Evolutionary conservation across 53 echinoderm and acorn worm species (phyloP).

Genomic region (Astropecten irregularis): DNA sequence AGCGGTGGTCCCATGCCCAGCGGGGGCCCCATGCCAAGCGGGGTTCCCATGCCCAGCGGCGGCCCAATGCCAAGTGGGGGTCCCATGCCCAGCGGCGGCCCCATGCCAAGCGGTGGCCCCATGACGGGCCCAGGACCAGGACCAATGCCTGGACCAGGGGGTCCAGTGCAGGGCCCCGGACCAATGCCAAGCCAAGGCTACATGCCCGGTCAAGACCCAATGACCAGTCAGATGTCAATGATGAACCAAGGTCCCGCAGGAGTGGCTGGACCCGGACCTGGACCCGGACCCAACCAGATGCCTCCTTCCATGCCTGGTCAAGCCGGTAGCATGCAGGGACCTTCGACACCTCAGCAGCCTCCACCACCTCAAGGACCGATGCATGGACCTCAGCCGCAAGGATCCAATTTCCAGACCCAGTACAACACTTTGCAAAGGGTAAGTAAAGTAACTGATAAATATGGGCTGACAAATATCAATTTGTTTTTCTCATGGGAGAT

Average conservation of each 20-base stretch:
- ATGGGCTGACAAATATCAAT: neutral
- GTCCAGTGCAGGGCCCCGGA: slow-evolving; percentile 59
- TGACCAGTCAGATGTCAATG: slow-evolving; percentile 74
- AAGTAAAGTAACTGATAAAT: slow-evolving; percentile 34
- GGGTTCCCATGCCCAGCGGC: slow-evolving; percentile 48
- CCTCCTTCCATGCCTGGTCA: slow-evolving; percentile 1
- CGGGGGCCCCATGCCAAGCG: slow-evolving; percentile 72
- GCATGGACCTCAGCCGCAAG: slow-evolving; percentile 56
- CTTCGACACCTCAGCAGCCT: slow-evolving; percentile 8
- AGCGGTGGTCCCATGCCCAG: slow-evolving; percentile 55
- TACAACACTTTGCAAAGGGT: slow-evolving; percentile 91
- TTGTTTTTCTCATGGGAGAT: neutral
- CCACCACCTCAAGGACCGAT: slow-evolving; percentile 19
- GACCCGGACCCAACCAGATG: slow-evolving; percentile 15
- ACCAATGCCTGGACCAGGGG: slow-evolving; percentile 48
- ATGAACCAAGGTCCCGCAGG: slow-evolving; percentile 46
- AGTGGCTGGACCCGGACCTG: neutral
- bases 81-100: neutral
- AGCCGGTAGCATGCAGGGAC: slow-evolving; percentile 14
- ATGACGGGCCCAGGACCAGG: slow-evolving; percentile 28
- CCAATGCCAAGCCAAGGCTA: slow-evolving; percentile 73
- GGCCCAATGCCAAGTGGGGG: neutral
- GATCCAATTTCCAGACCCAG: slow-evolving; percentile 59
- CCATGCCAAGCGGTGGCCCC: neutral
- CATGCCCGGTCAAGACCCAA: slow-evolving; percentile 69